Base-by-base conservation (phyloP, 2,888 invertebrate species). In the Meta bourneti region DNA sequence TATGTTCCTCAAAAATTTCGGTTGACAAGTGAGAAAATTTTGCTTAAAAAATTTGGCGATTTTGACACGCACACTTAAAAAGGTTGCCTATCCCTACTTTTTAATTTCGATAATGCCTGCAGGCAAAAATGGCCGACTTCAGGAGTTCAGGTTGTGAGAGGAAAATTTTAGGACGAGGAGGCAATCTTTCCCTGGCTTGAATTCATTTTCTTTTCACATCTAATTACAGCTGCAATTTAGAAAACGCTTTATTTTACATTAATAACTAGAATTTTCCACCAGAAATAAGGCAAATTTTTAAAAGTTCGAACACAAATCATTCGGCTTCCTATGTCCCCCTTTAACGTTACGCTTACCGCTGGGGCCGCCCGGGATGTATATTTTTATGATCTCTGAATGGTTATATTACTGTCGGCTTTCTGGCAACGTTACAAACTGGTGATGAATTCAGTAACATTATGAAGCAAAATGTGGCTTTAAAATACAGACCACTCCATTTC, bases 241-340 rank as follows among this genome's bases (percentile, higher is more conserved):
- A 61, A 81, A 88, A 80, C 88, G 80, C 88, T 88, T 88, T 88
- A 88, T 88, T 88, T 75, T 81, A 81, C 88, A 88, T 88, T 88
- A 88, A 88, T 88, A 88, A 88, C 81, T 81, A 49, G 81, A 88
- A 88, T 88, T 82, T 88, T 75, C 81, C 16, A n/a, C 81, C 69
- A 75, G 75, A 88, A 88, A 88, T 88, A 81, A 88, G 74, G 75
- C 49, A 70, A 69, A 81, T 88, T 81, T 88, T 88, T 80, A 88
- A 81, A n/a, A 61, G 61, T 71, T 7, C n/a, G 52, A 61, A 48
- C 88, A 88, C 81, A 81, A 81, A 88, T 88, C 88, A 88, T 87
- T 69, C 54, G 13, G 13, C 74, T 34, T 54, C 49, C 20, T 11
- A 20, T 54, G 61, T n/a, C 20, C 11, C 13, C 61, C 72, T 61